phyloP scores from a whole-genome alignment of 2,888 invertebrate species.

The Plusia festucae region DNA sequence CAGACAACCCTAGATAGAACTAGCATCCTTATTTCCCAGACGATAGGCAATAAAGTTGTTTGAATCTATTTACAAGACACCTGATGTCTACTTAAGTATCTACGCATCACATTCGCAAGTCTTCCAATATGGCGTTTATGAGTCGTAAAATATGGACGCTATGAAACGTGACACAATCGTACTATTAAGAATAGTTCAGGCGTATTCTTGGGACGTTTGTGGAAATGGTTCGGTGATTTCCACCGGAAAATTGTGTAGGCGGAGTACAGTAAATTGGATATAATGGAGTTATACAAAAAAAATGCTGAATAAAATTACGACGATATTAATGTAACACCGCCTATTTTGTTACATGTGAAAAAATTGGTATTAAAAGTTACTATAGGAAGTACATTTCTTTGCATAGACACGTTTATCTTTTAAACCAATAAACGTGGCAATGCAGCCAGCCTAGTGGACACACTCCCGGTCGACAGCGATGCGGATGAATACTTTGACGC shows the following conservation, averaged over 20 bases:
- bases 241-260: neutral
- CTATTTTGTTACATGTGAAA: neutral
- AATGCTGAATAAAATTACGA: too few species aligned
- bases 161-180: constrained; percentile 39
- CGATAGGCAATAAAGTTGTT: constrained; percentile 20
- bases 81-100: constrained; percentile 55
- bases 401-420: neutral
- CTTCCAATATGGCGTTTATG: constrained; percentile 45
- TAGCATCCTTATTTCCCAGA: constrained; percentile 35
- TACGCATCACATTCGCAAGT: constrained; percentile 18
- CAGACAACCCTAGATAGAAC: constrained; percentile 30
- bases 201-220: constrained; percentile 10
- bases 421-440: too few species aligned
- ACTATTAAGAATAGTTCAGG: constrained; percentile 20
- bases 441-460: too few species aligned
- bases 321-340: too few species aligned
- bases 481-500: too few species aligned
- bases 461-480: too few species aligned
- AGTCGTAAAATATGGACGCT: constrained; percentile 42
- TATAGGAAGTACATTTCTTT: too few species aligned
- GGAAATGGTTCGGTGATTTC: neutral
- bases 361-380: neutral
- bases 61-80: constrained; percentile 56
- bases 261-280: neutral
- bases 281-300: too few species aligned